phyloP scores from a whole-genome alignment of 2,797 vertebrate genomes.

The Sandelia bainsii region DNA sequence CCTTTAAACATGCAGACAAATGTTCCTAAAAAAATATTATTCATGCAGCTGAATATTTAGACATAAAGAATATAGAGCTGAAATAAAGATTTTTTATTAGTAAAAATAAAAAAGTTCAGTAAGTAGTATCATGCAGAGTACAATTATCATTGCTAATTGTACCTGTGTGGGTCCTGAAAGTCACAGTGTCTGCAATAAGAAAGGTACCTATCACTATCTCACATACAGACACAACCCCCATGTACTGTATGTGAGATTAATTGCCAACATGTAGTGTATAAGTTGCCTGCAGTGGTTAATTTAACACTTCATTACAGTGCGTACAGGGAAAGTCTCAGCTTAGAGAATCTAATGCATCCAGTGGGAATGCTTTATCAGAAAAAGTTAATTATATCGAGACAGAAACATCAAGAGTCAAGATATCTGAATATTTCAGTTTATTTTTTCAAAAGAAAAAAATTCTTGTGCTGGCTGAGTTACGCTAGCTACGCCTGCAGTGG shows the following conservation, averaged over 20 bases:
- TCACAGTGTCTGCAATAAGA: not conserved
- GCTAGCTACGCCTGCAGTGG: not conserved
- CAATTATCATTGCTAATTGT: not conserved
- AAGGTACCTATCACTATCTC: not conserved
- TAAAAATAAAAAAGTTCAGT: too few species aligned
- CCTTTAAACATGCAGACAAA: too few species aligned
- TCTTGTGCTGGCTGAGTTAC: not conserved
- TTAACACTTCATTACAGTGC: slow-evolving; percentile 72
- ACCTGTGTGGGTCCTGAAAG: not conserved
- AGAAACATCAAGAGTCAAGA: not conserved
- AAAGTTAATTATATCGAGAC: slow-evolving; percentile 15
- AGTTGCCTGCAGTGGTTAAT: slow-evolving; percentile 59
- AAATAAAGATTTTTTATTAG: too few species aligned
- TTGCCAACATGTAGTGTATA: slow-evolving; percentile 30
- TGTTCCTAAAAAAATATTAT: too few species aligned
- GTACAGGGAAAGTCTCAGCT: slow-evolving; percentile 35
- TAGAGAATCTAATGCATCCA: slow-evolving; percentile 51
- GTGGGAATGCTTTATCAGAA: slow-evolving; percentile 17
- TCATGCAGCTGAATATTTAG: too few species aligned
- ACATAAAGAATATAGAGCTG: too few species aligned
- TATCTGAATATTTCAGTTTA: not conserved
- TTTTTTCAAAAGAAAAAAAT: not conserved
- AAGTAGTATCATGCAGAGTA: too few species aligned
- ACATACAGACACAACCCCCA: not conserved
- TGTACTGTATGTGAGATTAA: slow-evolving; percentile 36